Conservation (phyloP, 2,797 vertebrate genomes). For the Prionace glauca region DNA sequence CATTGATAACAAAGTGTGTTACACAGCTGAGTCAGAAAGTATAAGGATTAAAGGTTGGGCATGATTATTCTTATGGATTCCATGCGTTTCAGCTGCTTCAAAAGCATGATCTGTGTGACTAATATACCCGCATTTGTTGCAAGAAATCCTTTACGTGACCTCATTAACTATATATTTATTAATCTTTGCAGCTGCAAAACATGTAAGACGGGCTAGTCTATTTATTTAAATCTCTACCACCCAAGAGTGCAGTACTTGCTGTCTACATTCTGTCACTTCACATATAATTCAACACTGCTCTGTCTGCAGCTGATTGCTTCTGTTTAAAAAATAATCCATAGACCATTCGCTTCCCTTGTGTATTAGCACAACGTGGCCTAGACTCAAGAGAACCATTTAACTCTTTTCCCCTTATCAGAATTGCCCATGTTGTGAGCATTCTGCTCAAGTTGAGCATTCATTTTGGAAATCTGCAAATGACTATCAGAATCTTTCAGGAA, state of each 20-base stretch:
- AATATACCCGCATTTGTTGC: neutral
- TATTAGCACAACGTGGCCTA: neutral
- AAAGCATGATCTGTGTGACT: neutral
- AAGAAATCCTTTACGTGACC: neutral
- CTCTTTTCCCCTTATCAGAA: constrained; percentile 2
- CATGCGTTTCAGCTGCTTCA: neutral
- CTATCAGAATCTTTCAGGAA: neutral
- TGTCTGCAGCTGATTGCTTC: constrained; percentile 5
- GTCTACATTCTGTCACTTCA: constrained; percentile 19
- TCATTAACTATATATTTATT: constrained; percentile 23
- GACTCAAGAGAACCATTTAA: neutral
- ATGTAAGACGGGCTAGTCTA: constrained; percentile 40
- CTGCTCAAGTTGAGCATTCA: neutral
- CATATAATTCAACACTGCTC: constrained; percentile 13
- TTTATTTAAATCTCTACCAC: constrained; percentile 46
- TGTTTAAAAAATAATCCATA: constrained; percentile 13
- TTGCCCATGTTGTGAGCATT: neutral
- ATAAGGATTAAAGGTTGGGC: neutral
- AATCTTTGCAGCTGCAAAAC: neutral
- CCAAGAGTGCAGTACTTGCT: constrained; percentile 37
- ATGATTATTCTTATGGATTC: neutral
- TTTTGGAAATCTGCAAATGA: constrained; percentile 17
- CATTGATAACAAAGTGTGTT: neutral
- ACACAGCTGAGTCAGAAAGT: neutral
- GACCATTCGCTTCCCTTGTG: neutral